Evolutionary conservation across 2,113 vertebrate genomes (phyloP).

Genomic region (Nyctibius bracteatus): DNA sequence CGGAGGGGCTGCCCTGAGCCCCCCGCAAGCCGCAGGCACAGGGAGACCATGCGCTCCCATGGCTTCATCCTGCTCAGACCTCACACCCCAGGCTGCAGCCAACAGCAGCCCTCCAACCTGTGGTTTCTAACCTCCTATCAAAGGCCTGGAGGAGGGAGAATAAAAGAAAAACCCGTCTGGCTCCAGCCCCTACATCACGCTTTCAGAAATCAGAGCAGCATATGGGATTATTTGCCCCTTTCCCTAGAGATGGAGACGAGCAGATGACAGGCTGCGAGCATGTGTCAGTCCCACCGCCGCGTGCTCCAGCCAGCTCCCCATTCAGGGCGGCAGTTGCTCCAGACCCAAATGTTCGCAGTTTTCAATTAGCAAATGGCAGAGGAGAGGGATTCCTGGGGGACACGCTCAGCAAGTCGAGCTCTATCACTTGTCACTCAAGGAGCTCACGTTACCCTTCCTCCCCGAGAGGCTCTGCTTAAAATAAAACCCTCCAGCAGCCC

Average conservation of each 20-base stretch:
- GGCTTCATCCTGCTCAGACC: neutral
- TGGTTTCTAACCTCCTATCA: neutral
- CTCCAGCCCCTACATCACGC: slow-evolving; percentile 25
- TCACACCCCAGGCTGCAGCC: neutral
- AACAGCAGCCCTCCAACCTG: neutral
- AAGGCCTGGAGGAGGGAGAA: neutral
- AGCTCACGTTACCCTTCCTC: slow-evolving; percentile 41
- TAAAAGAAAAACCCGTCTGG: slow-evolving; percentile 33
- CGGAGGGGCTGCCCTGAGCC: neutral
- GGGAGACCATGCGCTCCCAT: neutral
- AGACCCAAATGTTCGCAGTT: slow-evolving; percentile 54
- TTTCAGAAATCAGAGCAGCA: slow-evolving; percentile 30
- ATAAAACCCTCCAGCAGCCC: neutral
- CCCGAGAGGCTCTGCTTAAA: neutral
- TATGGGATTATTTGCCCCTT: slow-evolving; percentile 53
- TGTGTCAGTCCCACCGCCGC: slow-evolving; percentile 39
- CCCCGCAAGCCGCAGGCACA: no score
- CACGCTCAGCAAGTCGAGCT: slow-evolving; percentile 18
- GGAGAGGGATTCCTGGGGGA: slow-evolving; percentile 50
- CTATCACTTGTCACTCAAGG: slow-evolving; percentile 44
- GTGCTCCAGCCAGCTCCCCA: slow-evolving; percentile 31
- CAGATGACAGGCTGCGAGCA: slow-evolving; percentile 48
- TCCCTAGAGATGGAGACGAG: slow-evolving; percentile 36
- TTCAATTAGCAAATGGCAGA: slow-evolving; percentile 66
- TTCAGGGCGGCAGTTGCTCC: slow-evolving; percentile 37